These are phyloP conservation scores for Zootoca vivipara DNA, from an alignment of 2,113 vertebrate species.

Conservation along the genomic window DNA sequence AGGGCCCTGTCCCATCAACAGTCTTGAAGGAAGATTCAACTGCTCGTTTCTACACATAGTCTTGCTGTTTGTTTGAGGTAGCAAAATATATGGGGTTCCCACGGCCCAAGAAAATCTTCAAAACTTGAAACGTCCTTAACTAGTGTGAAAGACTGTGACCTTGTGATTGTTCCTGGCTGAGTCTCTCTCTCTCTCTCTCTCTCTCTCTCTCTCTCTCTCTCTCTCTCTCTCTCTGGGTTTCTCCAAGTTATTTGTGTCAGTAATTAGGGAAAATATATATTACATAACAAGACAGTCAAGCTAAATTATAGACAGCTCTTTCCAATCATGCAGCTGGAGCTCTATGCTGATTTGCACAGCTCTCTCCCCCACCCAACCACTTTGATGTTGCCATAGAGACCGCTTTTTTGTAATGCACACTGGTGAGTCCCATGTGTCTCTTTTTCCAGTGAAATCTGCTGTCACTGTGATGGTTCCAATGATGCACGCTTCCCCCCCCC, in stretches of 20 bases:
- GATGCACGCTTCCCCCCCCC: slow-evolving; percentile 31
- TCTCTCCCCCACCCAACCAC: slow-evolving; percentile 45
- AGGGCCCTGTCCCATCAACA: too few relatives aligned
- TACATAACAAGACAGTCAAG: slow-evolving; percentile 66
- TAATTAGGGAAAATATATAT: slow-evolving; percentile 46
- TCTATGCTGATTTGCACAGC: slow-evolving; percentile 5
- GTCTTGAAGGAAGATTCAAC: too few relatives aligned
- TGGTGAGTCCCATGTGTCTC: slow-evolving; percentile 58
- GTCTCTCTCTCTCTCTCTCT: slow-evolving; percentile 34
- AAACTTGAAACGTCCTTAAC: not conserved
- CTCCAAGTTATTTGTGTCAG: slow-evolving; percentile 6
- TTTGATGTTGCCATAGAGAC: slow-evolving; percentile 78
- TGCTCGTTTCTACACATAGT: not conserved
- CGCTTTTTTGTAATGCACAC: slow-evolving; percentile 70
- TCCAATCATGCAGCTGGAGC: slow-evolving; percentile 57
- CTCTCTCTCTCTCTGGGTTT: slow-evolving; percentile 43
- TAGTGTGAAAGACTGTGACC: slow-evolving; percentile 10
- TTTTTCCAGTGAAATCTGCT: slow-evolving; percentile 64
- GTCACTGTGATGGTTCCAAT: slow-evolving; percentile 54
- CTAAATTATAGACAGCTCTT: slow-evolving; percentile 52
- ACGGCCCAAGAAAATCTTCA: not conserved
- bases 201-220: slow-evolving; percentile 43
- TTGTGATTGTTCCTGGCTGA: slow-evolving; percentile 17
- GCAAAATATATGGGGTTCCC: not conserved
- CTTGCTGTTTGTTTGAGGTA: not conserved